Evolutionary conservation across 2,113 vertebrate species (phyloP).

Genomic region (Guaruba guarouba): DNA sequence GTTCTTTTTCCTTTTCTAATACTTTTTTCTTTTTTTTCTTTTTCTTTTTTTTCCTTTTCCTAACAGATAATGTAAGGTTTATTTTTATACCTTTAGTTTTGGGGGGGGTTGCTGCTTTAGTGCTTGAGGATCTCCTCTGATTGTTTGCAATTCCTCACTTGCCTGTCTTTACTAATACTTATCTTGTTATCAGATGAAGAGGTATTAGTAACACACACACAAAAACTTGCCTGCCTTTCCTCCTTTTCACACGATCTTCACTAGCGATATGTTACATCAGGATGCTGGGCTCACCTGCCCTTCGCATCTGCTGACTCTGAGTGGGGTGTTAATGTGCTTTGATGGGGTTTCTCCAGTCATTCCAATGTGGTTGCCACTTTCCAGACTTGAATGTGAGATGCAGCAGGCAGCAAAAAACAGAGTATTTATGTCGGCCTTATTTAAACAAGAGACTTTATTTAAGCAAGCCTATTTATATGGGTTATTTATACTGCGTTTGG

Average conservation of each 20-base stretch:
- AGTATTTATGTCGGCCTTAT: background rate
- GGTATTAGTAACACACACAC: background rate
- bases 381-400: background rate
- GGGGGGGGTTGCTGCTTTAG: background rate
- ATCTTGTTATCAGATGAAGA: background rate
- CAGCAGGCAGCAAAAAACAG: background rate
- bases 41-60: background rate
- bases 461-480: constrained; percentile 20
- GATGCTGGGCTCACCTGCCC: background rate
- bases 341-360: background rate
- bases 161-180: background rate
- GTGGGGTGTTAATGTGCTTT: background rate
- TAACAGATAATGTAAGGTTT: background rate
- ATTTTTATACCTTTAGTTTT: background rate
- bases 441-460: constrained; percentile 39
- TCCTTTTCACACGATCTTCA: background rate
- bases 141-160: background rate
- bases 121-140: background rate
- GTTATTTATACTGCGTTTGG: constrained; percentile 1
- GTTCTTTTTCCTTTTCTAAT: background rate
- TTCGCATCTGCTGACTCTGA: background rate
- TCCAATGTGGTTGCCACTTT: background rate
- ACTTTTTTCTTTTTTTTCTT: background rate
- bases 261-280: background rate
- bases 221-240: background rate